phyloP scores from a whole-genome alignment of 1,140 invertebrate species.

The Plectrocnemia conspersa region DNA sequence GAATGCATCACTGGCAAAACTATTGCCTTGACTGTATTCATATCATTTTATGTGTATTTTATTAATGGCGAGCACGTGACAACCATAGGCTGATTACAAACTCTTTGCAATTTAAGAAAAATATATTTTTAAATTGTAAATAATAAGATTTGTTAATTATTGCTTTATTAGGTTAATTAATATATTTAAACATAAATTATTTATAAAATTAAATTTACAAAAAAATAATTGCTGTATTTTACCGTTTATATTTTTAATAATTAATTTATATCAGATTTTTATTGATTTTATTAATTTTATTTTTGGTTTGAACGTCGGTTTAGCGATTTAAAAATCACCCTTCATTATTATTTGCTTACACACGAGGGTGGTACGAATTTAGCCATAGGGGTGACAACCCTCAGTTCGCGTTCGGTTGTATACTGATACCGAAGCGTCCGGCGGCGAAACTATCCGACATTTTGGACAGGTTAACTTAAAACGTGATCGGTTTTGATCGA shows the following conservation, averaged over 20 bases:
- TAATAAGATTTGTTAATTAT: too few relatives aligned
- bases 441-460: too few relatives aligned
- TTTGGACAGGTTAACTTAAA: conserved; percentile 12
- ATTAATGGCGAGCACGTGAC: conserved; percentile 19
- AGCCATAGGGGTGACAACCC: conserved; percentile 22
- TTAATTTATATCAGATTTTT: neutral
- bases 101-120: too few relatives aligned
- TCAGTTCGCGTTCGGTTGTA: conserved; percentile 9
- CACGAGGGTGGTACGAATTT: conserved; percentile 23
- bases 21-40: neutral
- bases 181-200: too few relatives aligned
- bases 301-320: conserved; percentile 7
- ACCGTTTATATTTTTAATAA: conserved; percentile 3
- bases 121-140: too few relatives aligned
- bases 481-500: neutral
- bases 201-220: conserved; percentile 2
- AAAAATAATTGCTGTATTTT: neutral
- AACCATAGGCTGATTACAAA: conserved; percentile 16
- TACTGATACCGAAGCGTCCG: neutral
- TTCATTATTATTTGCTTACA: conserved; percentile 24
- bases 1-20: too few relatives aligned
- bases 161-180: too few relatives aligned
- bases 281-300: conserved; percentile 1
- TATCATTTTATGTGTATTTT: conserved; percentile 27
- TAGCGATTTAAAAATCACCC: conserved; percentile 17